phyloP scores from a whole-genome alignment of 2,113 vertebrate species.

The Australoheros scitulus region DNA sequence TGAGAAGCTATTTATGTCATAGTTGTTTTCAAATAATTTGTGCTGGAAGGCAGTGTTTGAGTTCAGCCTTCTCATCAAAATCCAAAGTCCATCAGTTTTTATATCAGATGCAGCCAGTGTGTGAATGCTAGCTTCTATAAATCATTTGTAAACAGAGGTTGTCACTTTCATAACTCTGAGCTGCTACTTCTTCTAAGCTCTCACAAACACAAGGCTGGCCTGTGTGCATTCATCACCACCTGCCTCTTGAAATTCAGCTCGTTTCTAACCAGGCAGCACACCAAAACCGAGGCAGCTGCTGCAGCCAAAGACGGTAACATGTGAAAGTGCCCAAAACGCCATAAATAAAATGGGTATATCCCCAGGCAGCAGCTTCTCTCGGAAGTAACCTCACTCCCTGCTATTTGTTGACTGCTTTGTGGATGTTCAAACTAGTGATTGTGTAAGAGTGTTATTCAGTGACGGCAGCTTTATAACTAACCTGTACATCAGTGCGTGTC shows the following conservation, averaged over 20 bases:
- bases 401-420: background rate
- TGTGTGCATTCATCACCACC: constrained; percentile 32
- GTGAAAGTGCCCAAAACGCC: background rate
- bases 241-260: constrained; percentile 52
- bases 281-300: background rate
- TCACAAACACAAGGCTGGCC: constrained; percentile 28
- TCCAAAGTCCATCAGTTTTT: constrained; percentile 5
- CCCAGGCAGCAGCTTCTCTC: constrained; percentile 1
- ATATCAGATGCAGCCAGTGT: background rate
- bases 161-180: background rate
- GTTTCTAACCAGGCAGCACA: background rate
- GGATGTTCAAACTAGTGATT: background rate
- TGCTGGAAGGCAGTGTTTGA: background rate
- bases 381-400: background rate
- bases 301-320: background rate
- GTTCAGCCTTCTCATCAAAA: background rate
- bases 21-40: constrained; percentile 43
- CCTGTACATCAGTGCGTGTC: background rate
- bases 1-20: constrained; percentile 36
- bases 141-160: background rate
- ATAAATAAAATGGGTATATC: background rate
- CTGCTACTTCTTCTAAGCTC: constrained; percentile 14
- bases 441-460: background rate
- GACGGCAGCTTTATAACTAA: background rate
- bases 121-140: background rate